Evolutionary conservation across 2,797 vertebrate genomes (phyloP).

Genomic region (Poecilia gillii): DNA sequence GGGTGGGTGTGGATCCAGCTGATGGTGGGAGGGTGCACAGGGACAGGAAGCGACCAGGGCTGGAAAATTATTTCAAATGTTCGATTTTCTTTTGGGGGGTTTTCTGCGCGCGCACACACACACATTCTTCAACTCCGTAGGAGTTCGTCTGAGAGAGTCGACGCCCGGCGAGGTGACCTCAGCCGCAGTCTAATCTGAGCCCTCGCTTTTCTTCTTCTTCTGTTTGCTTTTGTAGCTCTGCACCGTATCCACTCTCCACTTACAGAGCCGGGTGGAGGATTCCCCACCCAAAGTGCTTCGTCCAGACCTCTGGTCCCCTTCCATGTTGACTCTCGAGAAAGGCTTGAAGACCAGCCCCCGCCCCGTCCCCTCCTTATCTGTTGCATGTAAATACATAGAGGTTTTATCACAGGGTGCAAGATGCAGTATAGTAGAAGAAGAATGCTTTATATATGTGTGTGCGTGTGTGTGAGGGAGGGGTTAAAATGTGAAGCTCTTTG

Average conservation of each 20-base stretch:
- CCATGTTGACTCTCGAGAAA: constrained; percentile 30
- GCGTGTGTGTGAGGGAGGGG: neutral
- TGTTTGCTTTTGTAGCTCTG: constrained; percentile 71
- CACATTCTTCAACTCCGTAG: constrained; percentile 51
- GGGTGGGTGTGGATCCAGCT: constrained; percentile 4
- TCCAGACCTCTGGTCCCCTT: constrained; percentile 21
- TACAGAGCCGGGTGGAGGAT: constrained; percentile 25
- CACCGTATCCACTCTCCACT: constrained; percentile 37
- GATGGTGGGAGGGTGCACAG: neutral
- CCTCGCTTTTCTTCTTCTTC: constrained; percentile 41
- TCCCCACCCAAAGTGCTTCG: neutral
- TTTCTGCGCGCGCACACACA: constrained; percentile 5
- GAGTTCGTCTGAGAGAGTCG: constrained; percentile 21
- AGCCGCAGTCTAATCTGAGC: constrained; percentile 67
- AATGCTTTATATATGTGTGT: constrained; percentile 31
- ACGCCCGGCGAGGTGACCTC: constrained; percentile 30
- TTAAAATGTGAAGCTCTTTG: constrained; percentile 65
- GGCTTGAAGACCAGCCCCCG: constrained; percentile 33
- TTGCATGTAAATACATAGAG: constrained; percentile 61
- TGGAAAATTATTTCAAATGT: constrained; percentile 6
- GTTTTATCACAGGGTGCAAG: constrained; percentile 58
- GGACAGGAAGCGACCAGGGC: neutral
- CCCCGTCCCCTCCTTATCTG: constrained; percentile 17
- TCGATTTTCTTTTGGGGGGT: constrained; percentile 8
- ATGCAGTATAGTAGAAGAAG: constrained; percentile 42